phyloP scores from a whole-genome alignment of 2,113 vertebrate genomes.

The Sinocyclocheilus rhinocerous region DNA sequence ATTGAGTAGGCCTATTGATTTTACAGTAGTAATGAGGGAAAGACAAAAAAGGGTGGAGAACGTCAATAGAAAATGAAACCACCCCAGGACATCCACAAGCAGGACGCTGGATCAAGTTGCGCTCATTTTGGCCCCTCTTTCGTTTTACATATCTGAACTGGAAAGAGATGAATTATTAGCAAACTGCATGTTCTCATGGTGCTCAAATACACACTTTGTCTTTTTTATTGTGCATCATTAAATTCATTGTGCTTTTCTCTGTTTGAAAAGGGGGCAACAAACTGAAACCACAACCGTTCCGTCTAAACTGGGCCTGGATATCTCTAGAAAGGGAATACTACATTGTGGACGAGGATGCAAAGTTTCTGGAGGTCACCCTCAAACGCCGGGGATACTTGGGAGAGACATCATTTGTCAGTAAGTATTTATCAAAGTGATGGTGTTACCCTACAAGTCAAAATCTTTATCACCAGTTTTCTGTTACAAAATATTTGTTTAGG shows the following conservation, averaged over 20 bases:
- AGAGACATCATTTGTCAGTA: conserved; percentile 86
- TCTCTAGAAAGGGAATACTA: conserved; percentile 84
- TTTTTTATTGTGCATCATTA: background rate
- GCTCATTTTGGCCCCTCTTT: background rate
- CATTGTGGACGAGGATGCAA: conserved; percentile 80
- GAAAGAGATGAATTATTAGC: background rate
- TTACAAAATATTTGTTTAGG: background rate
- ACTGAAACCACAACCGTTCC: conserved; percentile 79
- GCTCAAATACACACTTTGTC: background rate
- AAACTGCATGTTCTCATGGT: background rate
- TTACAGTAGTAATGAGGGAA: background rate
- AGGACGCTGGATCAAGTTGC: background rate
- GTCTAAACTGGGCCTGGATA: conserved; percentile 87
- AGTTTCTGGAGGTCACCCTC: conserved; percentile 82
- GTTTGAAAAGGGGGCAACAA: conserved; percentile 77
- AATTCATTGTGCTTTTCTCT: conserved; percentile 19
- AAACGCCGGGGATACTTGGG: conserved; percentile 80
- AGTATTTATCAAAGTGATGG: conserved; percentile 63
- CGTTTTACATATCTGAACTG: background rate
- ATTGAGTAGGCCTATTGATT: background rate
- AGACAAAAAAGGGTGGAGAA: background rate
- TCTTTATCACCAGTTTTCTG: background rate
- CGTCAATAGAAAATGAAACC: background rate
- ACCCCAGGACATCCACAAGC: background rate
- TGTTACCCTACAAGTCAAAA: background rate